phyloP scores from a whole-genome alignment of 2,113 vertebrate species.

The Melanerpes formicivorus region DNA sequence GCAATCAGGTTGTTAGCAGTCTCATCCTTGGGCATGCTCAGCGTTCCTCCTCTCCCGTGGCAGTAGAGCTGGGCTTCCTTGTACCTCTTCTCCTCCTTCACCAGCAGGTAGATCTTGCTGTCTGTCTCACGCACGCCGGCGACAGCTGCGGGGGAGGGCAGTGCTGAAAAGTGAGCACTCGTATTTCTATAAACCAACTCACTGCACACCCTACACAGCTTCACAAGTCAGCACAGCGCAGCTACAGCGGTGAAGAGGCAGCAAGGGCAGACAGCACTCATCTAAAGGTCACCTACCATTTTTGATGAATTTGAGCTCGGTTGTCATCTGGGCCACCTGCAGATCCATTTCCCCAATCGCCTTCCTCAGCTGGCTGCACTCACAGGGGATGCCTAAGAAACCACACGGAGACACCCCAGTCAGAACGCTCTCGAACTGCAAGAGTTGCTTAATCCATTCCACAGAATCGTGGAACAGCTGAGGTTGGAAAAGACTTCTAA shows the following conservation, averaged over 20 bases:
- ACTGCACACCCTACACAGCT: constrained; percentile 55
- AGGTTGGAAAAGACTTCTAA: too few relatives aligned
- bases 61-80: constrained; percentile 90
- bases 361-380: constrained; percentile 91
- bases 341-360: constrained; percentile 98
- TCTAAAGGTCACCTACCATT: constrained; percentile 82
- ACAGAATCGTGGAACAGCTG: too few relatives aligned
- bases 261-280: not conserved
- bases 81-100: constrained; percentile 94
- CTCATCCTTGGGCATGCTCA: constrained; percentile 96
- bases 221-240: constrained; percentile 20
- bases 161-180: constrained; percentile 96
- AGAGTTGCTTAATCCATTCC: not conserved
- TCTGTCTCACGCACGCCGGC: constrained; percentile 96
- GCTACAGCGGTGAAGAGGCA: not conserved
- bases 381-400: constrained; percentile 88
- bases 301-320: constrained; percentile 95
- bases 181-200: constrained; percentile 86
- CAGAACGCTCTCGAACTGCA: not conserved
- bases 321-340: constrained; percentile 88
- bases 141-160: constrained; percentile 97
- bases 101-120: constrained; percentile 94
- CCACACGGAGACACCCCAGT: not conserved
- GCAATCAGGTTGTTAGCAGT: constrained; percentile 87
- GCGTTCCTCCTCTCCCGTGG: constrained; percentile 88